Evolutionary conservation across 2,888 invertebrate genomes (phyloP).

Genomic region (Drosophila differens): DNA sequence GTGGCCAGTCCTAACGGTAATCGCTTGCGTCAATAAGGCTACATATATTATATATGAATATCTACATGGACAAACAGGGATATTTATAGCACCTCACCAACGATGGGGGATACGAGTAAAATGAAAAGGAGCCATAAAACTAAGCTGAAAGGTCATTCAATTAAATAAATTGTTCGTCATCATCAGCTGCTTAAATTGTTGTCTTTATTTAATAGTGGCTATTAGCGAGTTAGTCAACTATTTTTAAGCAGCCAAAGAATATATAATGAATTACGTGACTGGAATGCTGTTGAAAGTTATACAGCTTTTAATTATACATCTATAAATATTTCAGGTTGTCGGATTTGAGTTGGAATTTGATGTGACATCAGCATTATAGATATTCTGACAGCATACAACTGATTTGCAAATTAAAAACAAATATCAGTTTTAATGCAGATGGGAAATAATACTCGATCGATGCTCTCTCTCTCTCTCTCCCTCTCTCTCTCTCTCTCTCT

Average conservation of each 20-base stretch:
- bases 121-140: not conserved
- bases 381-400: not conserved
- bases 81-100: not conserved
- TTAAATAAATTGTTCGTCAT: constrained; percentile 6
- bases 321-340: not conserved
- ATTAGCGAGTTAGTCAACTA: constrained; percentile 1
- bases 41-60: not conserved
- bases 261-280: constrained; percentile 47
- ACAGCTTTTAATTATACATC: constrained; percentile 9
- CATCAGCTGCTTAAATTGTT: not conserved
- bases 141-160: constrained; percentile 10
- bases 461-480: no score
- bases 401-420: not conserved
- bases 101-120: not conserved
- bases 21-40: constrained; percentile 13
- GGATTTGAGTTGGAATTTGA: not conserved
- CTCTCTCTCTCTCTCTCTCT: no score
- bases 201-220: not conserved
- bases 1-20: constrained; percentile 36
- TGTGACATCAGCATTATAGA: constrained; percentile 31
- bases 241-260: constrained; percentile 35
- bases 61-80: not conserved
- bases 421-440: not conserved
- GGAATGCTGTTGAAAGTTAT: constrained; percentile 6
- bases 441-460: not conserved